Base-by-base conservation (phyloP, 2,113 vertebrate species). In the Pungitius pungitius region DNA sequence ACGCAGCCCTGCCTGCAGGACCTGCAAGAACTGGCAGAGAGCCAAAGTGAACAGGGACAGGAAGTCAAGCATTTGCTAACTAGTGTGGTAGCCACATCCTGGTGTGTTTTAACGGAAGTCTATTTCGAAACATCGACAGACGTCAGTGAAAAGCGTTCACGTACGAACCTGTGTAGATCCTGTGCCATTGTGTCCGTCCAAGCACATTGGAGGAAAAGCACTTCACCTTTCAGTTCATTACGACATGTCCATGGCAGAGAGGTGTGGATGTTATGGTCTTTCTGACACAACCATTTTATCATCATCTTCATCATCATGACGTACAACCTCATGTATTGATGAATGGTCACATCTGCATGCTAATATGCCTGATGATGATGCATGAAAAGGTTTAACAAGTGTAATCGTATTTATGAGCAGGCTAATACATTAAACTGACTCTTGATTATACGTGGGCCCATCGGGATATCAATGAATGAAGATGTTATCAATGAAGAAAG, bases 51-150 rank as follows among this genome's bases (percentile, higher is more conserved):
- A 59, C 42, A 59, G 37, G 59, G 45, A 54, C 58, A 60, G 76
- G 72, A 82, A 85, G 72, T 60, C 20, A 10, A 56, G 20, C 52
- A 27, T 64, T 63, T 78, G 63, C 40, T 51, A 66, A 85, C 67
- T 33, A 63, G 3, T 26, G 13, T 18, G 24, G 47, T 35, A 37
- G 67, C 66, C 62, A 75, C 83, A 78, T 81, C 70, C 61, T 75
- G 43, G 3, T 35, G 12, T 69, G 39, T 55, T 72, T 26, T 2
- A 39, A 27, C 35, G 8, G 17, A 63, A 39, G 12, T 63, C 49
- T n/a, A 40, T 55, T 40, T 26, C 4, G 7, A 55, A 62, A 51
- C 10, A 47, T 4, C 20, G 22, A 33, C 24, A 22, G 17, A 63
- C 27, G 7, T n/a, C 4, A 26, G n/a, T n/a, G n/a, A n/a, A 15